Percentiles rank a stretch among this genome's conserved stretches.
Evolutionary conservation across 2,113 vertebrate genomes (phyloP).

Genomic region (Oostethus manadensis): DNA sequence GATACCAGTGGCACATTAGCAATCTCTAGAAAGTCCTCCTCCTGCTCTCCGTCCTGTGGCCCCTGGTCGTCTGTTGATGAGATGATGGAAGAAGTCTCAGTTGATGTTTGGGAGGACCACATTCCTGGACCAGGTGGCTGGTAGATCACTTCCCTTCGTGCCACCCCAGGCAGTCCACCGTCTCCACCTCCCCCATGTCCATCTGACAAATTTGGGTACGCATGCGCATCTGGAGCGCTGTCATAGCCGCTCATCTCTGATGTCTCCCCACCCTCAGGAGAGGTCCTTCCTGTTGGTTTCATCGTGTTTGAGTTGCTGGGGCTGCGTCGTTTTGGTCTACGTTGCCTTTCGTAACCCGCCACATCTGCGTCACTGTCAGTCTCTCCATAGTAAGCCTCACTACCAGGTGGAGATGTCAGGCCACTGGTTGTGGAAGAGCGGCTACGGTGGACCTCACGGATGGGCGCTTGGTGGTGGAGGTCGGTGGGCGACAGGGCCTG

Average conservation of each 20-base stretch:
- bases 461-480: conserved; percentile 59
- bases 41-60: conserved; percentile 56
- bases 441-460: conserved; percentile 59
- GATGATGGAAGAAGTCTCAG: conserved; percentile 81
- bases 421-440: conserved; percentile 65
- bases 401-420: conserved; percentile 87
- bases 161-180: conserved; percentile 62
- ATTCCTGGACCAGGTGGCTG: conserved; percentile 57
- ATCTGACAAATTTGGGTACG: conserved; percentile 63
- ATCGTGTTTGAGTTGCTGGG: conserved; percentile 63
- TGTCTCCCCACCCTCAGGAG: conserved; percentile 71
- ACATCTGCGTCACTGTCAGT: conserved; percentile 93
- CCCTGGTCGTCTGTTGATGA: conserved; percentile 78
- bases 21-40: conserved; percentile 71
- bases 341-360: conserved; percentile 71
- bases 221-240: conserved; percentile 75
- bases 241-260: conserved; percentile 79
- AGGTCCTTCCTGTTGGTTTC: conserved; percentile 57
- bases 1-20: conserved; percentile 70
- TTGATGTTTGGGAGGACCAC: conserved; percentile 72
- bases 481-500: conserved; percentile 62
- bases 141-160: conserved; percentile 77
- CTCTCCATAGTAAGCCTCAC: conserved; percentile 95
- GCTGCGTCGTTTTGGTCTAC: conserved; percentile 70
- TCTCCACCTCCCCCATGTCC: conserved; percentile 45